Percentiles rank a stretch among this genome's conserved stretches.
Evolutionary conservation across 1,140 invertebrate genomes (phyloP).

Genomic region (Drusus annulatus): DNA sequence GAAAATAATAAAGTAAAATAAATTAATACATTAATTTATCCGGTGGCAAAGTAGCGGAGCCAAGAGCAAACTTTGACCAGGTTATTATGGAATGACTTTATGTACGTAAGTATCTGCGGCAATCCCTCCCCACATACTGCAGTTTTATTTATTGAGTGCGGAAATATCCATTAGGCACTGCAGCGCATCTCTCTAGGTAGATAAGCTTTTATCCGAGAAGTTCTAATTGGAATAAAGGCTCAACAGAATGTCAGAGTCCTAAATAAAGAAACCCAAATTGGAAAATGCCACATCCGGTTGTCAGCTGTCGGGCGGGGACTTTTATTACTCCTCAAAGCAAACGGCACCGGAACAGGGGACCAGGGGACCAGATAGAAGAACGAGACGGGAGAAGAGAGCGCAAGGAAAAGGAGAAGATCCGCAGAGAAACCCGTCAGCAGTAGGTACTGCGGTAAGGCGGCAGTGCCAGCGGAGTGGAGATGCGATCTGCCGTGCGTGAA

Average conservation of each 20-base stretch:
- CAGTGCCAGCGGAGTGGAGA: neutral
- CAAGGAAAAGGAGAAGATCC: neutral
- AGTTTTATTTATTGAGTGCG: no score
- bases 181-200: no score
- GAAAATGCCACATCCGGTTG: slow-evolving; percentile 16
- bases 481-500: slow-evolving; percentile 31
- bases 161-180: no score
- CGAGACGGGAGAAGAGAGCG: neutral
- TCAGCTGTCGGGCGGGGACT: slow-evolving; percentile 29
- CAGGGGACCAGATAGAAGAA: no score
- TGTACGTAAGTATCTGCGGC: no score
- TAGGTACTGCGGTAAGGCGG: no score
- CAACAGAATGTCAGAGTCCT: neutral
- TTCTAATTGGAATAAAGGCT: neutral
- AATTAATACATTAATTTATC: no score
- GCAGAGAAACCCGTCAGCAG: slow-evolving; percentile 5
- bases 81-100: no score
- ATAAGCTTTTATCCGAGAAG: neutral
- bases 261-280: slow-evolving; percentile 13
- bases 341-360: slow-evolving; percentile 29
- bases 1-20: no score
- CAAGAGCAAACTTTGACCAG: no score
- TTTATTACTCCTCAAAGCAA: slow-evolving; percentile 29
- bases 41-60: no score
- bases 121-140: no score